Evolutionary conservation across 2,888 invertebrate species (phyloP).

Genomic region (Hypercompe scribonia): DNA sequence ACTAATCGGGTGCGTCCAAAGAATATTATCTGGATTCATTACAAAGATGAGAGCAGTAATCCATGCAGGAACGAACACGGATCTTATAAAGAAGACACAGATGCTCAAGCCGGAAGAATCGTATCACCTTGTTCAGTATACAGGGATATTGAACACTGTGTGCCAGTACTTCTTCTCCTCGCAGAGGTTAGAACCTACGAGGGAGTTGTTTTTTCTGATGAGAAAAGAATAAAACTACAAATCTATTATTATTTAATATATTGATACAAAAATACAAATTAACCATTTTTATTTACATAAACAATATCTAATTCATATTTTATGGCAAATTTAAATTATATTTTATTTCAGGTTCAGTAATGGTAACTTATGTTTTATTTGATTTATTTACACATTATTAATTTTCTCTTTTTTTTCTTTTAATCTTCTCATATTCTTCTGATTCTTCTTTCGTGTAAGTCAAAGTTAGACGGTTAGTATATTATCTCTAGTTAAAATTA

Average conservation of each 20-base stretch:
- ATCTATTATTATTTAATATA: constrained; percentile 28
- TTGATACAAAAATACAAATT: constrained; percentile 44
- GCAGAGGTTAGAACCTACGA: too few relatives aligned
- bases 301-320: constrained; percentile 20
- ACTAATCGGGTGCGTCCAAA: too few relatives aligned
- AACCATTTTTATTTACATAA: constrained; percentile 41
- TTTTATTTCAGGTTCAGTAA: constrained; percentile 9
- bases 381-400: constrained; percentile 11
- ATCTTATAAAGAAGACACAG: too few relatives aligned
- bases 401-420: neutral
- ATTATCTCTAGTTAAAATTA: neutral
- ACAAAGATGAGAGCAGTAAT: too few relatives aligned
- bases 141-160: too few relatives aligned
- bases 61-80: too few relatives aligned
- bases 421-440: neutral
- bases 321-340: constrained; percentile 26
- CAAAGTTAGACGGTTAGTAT: neutral
- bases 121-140: too few relatives aligned
- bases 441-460: neutral
- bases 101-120: too few relatives aligned
- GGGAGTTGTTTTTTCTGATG: too few relatives aligned
- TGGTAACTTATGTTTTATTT: constrained; percentile 1
- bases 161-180: too few relatives aligned
- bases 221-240: constrained; percentile 18
- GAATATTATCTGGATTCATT: too few relatives aligned